phyloP scores from a whole-genome alignment of 2,888 invertebrate species.

The Ectemnius continuus region DNA sequence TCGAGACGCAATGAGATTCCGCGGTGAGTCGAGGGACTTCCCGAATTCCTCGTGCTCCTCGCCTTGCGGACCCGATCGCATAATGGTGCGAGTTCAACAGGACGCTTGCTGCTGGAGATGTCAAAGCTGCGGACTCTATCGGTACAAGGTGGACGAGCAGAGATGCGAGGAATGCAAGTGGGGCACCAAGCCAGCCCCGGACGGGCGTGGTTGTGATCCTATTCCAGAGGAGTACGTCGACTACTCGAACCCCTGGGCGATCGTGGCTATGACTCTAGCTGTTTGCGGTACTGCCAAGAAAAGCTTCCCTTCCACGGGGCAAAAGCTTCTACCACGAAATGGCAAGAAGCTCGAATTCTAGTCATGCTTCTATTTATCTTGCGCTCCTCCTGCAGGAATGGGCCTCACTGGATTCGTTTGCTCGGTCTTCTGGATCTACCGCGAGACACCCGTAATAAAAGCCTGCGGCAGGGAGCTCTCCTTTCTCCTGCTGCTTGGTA shows the following conservation, averaged over 20 bases:
- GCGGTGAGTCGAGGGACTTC: conserved; percentile 66
- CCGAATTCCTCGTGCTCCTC: conserved; percentile 78
- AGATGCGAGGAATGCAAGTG: conserved; percentile 78
- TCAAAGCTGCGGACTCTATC: conserved; percentile 77
- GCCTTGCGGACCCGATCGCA: conserved; percentile 74
- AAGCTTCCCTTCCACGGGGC: too few relatives aligned
- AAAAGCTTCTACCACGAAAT: too few relatives aligned
- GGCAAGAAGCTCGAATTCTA: too few relatives aligned
- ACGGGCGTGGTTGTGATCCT: conserved; percentile 73
- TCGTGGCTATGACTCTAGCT: conserved; percentile 78
- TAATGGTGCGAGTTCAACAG: conserved; percentile 75
- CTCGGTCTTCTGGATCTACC: conserved; percentile 79
- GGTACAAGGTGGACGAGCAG: conserved; percentile 76
- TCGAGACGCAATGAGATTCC: conserved; percentile 70
- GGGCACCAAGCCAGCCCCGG: conserved; percentile 74
- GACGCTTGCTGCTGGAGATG: conserved; percentile 81
- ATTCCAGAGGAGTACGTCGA: conserved; percentile 79
- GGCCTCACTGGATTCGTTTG: conserved; percentile 77
- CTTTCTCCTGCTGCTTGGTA: conserved; percentile 78
- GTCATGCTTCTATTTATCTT: too few relatives aligned
- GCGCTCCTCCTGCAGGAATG: conserved; percentile 71
- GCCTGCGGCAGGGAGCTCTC: conserved; percentile 80
- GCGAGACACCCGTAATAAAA: conserved; percentile 80
- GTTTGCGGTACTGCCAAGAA: conserved; percentile 61
- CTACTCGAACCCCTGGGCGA: conserved; percentile 78